Percentiles rank a stretch among this genome's conserved stretches.
These are phyloP conservation scores for Incurvaria masculella DNA, from an alignment of 2,888 invertebrate species.

Conservation along the genomic window DNA sequence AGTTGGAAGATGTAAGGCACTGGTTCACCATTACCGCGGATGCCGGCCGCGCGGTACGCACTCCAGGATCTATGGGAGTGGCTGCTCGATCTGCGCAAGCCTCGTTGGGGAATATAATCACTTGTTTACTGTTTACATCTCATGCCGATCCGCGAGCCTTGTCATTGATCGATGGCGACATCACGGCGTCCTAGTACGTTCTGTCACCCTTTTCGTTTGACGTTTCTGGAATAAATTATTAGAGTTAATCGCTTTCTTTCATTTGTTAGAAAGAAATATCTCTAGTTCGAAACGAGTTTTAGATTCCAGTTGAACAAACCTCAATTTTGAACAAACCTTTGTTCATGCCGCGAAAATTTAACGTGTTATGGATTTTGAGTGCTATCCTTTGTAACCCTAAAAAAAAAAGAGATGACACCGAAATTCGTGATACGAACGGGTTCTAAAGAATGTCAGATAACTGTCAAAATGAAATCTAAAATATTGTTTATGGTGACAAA, in stretches of 20 bases:
- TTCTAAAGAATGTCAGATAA: too few species aligned
- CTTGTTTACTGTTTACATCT: conserved; percentile 55
- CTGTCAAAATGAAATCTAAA: too few species aligned
- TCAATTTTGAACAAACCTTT: too few species aligned
- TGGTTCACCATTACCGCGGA: not conserved
- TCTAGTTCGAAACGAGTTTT: too few species aligned
- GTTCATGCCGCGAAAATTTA: too few species aligned
- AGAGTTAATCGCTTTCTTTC: not conserved
- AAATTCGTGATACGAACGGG: too few species aligned
- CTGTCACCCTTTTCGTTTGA: conserved; percentile 35
- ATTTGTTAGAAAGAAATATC: too few species aligned
- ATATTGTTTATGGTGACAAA: too few species aligned
- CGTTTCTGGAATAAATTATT: conserved; percentile 13
- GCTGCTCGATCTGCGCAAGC: not conserved
- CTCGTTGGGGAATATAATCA: conserved; percentile 1
- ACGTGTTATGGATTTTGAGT: too few species aligned
- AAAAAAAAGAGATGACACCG: too few species aligned
- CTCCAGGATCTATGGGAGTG: not conserved
- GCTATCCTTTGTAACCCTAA: too few species aligned
- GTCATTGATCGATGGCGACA: conserved; percentile 60
- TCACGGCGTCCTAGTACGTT: conserved; percentile 36
- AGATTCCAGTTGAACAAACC: too few species aligned
- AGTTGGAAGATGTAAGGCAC: not conserved
- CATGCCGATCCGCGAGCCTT: conserved; percentile 24
- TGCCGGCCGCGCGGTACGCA: not conserved